Conservation (phyloP, 2,888 invertebrate species). For the Eupeodes latifasciatus region DNA sequence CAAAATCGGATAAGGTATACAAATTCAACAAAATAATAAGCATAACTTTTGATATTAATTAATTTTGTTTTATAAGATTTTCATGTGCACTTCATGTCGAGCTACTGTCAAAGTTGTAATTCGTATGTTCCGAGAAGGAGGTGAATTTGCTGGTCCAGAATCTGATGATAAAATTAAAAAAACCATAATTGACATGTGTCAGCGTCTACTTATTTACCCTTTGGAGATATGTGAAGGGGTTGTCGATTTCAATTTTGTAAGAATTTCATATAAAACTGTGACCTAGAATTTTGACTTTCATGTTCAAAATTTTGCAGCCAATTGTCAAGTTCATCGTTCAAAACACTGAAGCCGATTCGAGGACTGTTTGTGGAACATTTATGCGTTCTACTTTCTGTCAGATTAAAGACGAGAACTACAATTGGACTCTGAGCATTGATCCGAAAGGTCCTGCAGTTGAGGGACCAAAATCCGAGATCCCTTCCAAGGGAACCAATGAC, state of each 20-base stretch:
- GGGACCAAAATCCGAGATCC: constrained; percentile 79
- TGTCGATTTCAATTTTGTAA: constrained; percentile 87
- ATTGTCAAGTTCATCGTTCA: constrained; percentile 86
- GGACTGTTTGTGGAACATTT: constrained; percentile 83
- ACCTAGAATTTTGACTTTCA: too few species aligned
- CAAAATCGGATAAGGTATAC: constrained; percentile 75
- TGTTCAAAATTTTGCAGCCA: constrained; percentile 84
- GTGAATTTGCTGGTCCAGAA: constrained; percentile 81
- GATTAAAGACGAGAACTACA: constrained; percentile 77
- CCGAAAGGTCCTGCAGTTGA: constrained; percentile 57
- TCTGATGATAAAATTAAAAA: constrained; percentile 80
- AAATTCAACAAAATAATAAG: background rate
- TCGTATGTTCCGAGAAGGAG: constrained; percentile 84
- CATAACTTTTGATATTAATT: background rate
- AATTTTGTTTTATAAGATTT: constrained; percentile 72
- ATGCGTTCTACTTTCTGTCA: constrained; percentile 80
- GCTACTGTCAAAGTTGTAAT: constrained; percentile 78
- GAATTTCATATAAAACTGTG: constrained; percentile 64
- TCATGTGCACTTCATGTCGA: constrained; percentile 80
- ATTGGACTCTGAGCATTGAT: constrained; percentile 79
- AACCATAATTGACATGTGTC: constrained; percentile 85
- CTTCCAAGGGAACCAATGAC: constrained; percentile 76
- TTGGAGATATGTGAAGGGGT: constrained; percentile 87
- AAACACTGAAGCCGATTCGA: constrained; percentile 84
- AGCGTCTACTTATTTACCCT: constrained; percentile 86